Evolutionary conservation across 2,113 vertebrate genomes (phyloP), one percentile per base, ranked within the genome.

Genomic region (Prochilodus magdalenae): DNA sequence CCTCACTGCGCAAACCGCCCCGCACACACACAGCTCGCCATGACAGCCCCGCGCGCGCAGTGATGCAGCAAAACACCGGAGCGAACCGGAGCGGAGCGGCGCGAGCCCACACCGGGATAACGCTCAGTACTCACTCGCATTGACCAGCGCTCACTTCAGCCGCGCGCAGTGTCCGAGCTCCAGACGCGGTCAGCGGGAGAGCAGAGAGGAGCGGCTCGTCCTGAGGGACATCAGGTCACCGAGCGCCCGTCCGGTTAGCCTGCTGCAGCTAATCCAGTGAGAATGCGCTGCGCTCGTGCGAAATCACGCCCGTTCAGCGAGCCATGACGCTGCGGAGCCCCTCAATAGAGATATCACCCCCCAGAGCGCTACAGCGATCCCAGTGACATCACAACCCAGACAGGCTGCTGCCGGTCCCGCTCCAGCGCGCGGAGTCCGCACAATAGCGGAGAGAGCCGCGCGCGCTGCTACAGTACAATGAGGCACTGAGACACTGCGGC

Each of bases 1-100:
- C 8, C 11, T 13, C 70, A 65, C 60, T 65, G 69, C 53, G 70
- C 51, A 55, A 16, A 20, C 47, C 49, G 16, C 2, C 20, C 47
- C 36, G 36, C 36, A 7, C 36, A 7, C 36, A 36, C 36, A 16
- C 49, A 44, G 40, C 55, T 1, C 55, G 55, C 55, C 55, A 22
- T 57, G 5, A 13, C 57, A n/a, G 57, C 57, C 22, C 57, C 22
- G 24, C 30, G 8, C 36, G 16, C 7, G 18, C 73, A 20, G 24
- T 76, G 80, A 82, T 76, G 80, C 80, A 76, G 80, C 73, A 82
- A 76, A 75, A 76, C 73, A 26, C 40, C 20, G 2, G 49, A 36
- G 69, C 72, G 1, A n/a, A 51, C 14, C 49, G 15, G 2, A 15
- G 14, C 49, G 49, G 49, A n/a, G n/a, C n/a, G 4, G 15, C 49